Evolutionary conservation across 2,797 vertebrate genomes (phyloP), one percentile per base, ranked within the genome.

Genomic region (Lithobates pipiens): DNA sequence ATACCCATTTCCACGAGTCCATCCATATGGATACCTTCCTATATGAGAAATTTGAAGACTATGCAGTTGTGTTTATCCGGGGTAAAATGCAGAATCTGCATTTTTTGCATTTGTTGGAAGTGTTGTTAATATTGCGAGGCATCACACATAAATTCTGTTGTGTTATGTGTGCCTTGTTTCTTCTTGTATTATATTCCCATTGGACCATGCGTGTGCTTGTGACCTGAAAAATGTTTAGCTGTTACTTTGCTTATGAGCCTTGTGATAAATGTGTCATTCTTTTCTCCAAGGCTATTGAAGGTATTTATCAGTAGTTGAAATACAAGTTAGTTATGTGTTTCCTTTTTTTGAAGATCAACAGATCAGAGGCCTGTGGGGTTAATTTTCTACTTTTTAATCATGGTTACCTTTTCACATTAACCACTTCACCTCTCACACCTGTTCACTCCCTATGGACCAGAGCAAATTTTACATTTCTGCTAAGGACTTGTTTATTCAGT

Each of bases 181-280:
- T n/a, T 23, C 3, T 23, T 61, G 7, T 1, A 61, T 23, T 61
- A 1, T 9, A 23, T 61, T 61, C 18, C 54, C 54, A 61, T 23
- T 61, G 54, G 18, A 23, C 54, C 23, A 21, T 61, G 54, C 21
- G 2, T 23, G 54, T 79, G 77, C 32, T 67, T 36, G 63, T 27
- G 63, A 70, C 27, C 78, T 71, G 67, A 71, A 54, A 70, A 61
- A 82, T 82, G 79, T 50, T 21, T 39, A 73, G 70, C 42, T 25
- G 27, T 46, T 82, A 72, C 32, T 57, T 29, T 10, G 72, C 72
- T 82, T 82, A 82, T 72, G 79, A 73, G 68, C 29, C 16, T 80
- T 71, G 79, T 73, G 79, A 82, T 82, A 50, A 63, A 81, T 81
- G 79, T 72, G 79, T 27, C 68, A 71, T 36, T 50, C 68, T 65